Conservation (phyloP, 30 jellyfish, hydroid and myxozoan genomes). For the Aurelia coerulea region DNA sequence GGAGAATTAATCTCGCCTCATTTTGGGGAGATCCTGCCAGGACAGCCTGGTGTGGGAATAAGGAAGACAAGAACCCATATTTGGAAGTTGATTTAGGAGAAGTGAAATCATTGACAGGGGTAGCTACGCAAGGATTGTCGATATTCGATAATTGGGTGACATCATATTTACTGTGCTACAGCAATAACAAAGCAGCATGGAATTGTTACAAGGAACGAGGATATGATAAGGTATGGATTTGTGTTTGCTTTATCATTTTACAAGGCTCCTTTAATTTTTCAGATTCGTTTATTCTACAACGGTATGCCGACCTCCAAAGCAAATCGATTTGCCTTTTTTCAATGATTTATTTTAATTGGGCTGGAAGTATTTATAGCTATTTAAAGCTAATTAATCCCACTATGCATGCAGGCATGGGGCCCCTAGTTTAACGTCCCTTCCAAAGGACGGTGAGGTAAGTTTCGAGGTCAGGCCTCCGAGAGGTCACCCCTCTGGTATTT, state of each 20-base stretch:
- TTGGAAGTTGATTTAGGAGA: conserved; percentile 89
- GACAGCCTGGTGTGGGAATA: conserved; percentile 98
- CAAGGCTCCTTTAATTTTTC: no score
- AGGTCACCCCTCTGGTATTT: no score
- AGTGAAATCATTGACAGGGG: conserved; percentile 94
- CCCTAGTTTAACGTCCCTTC: no score
- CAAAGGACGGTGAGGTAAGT: no score
- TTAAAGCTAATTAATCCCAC: no score
- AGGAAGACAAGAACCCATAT: conserved; percentile 92
- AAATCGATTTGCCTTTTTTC: no score
- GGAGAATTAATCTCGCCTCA: conserved; percentile 92
- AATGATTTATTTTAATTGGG: no score
- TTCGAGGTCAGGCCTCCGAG: no score
- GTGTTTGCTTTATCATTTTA: background rate
- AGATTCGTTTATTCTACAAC: no score
- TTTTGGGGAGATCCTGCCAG: conserved; percentile 99
- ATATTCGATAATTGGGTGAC: conserved; percentile 99
- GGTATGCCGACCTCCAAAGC: no score
- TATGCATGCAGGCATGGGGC: no score
- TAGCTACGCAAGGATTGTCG: conserved; percentile 98
- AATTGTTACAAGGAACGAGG: conserved; percentile 95
- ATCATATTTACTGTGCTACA: conserved; percentile 88
- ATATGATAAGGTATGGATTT: conserved; percentile 68
- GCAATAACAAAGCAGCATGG: conserved; percentile 84
- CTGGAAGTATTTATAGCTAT: no score